A percentile compares a stretch with the other conserved stretches of the same genome.
These are phyloP conservation scores for Conistra vaccinii DNA, from an alignment of 2,888 invertebrate genomes.

Conservation along the genomic window DNA sequence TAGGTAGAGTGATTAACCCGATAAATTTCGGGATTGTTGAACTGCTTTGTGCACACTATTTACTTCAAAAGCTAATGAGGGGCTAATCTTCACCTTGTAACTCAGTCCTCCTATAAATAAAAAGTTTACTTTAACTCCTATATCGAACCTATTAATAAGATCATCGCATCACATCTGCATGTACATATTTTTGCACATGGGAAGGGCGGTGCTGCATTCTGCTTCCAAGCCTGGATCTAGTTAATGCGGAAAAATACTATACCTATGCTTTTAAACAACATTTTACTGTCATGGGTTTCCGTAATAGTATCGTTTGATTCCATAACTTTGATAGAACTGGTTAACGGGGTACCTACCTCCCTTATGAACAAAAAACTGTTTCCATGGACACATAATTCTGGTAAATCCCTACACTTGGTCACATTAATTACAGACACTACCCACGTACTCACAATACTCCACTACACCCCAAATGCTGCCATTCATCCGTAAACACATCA, in stretches of 20 bases:
- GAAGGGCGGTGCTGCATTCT: too few species aligned
- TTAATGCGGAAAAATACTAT: too few species aligned
- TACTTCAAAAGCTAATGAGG: neutral
- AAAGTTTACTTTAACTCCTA: neutral
- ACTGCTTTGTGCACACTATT: neutral
- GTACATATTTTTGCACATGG: too few species aligned
- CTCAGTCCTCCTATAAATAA: neutral
- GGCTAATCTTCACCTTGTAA: neutral
- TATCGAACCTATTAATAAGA: too few species aligned
- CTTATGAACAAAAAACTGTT: neutral
- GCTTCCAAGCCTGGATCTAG: too few species aligned
- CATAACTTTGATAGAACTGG: neutral
- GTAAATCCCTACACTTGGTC: neutral
- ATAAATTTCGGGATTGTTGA: neutral
- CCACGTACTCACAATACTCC: constrained; percentile 4
- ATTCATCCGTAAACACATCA: constrained; percentile 59
- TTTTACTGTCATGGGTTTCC: too few species aligned
- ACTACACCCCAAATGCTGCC: constrained; percentile 27
- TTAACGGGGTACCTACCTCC: neutral
- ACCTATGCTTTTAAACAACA: too few species aligned
- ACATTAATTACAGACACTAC: constrained; percentile 37
- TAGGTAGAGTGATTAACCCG: neutral
- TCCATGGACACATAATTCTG: neutral
- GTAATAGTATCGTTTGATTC: too few species aligned
- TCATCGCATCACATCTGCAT: too few species aligned